These are phyloP conservation scores for Euthynnus affinis DNA, from an alignment of 2,797 vertebrate species.

Conservation along the genomic window DNA sequence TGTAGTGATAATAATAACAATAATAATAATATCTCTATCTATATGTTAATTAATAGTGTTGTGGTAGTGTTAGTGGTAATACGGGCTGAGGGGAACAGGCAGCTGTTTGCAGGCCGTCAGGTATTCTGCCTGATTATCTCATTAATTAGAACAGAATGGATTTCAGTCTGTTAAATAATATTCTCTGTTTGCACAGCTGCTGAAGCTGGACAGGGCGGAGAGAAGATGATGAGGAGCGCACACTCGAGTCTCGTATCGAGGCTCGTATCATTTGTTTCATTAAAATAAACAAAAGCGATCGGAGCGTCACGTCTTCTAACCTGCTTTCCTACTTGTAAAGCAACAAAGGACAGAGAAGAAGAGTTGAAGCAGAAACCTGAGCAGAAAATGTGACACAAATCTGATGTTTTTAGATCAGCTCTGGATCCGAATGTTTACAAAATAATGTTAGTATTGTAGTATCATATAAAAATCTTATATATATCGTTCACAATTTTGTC, in stretches of 20 bases:
- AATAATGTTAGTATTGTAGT: no score
- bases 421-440: no score
- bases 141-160: conserved; percentile 60
- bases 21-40: no score
- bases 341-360: not conserved
- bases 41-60: no score
- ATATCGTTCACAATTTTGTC: no score
- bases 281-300: conserved; percentile 24
- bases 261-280: conserved; percentile 2
- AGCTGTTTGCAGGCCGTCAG: conserved; percentile 34
- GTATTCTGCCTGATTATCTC: conserved; percentile 37
- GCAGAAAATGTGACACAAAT: not conserved
- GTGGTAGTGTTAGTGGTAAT: no score
- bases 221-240: conserved; percentile 11
- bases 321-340: not conserved
- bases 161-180: conserved; percentile 41
- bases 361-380: no score
- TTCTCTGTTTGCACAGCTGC: conserved; percentile 67
- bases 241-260: conserved; percentile 33
- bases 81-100: not conserved
- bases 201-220: conserved; percentile 19
- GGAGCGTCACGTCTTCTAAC: not conserved
- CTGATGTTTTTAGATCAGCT: no score
- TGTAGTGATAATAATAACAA: no score
- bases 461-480: no score